phyloP scores from a whole-genome alignment of 1,140 invertebrate species.

The Pseudomyrmex flavicornis region DNA sequence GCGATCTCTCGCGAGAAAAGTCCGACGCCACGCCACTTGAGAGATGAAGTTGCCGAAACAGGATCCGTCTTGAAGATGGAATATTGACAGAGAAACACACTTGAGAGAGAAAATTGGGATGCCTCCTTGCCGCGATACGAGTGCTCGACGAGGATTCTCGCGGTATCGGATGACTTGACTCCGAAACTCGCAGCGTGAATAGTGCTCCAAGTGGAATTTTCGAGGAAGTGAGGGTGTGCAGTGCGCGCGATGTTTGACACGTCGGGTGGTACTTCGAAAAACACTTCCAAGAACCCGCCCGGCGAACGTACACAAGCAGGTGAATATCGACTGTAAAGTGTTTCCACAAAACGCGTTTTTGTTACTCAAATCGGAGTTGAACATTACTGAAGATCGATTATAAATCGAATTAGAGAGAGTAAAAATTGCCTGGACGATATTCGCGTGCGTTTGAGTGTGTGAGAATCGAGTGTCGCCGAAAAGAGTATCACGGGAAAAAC shows the following conservation, averaged over 20 bases:
- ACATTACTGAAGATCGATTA: too few species aligned
- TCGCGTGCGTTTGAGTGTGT: too few species aligned
- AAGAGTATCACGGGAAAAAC: too few species aligned
- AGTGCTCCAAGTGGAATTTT: constrained; percentile 41
- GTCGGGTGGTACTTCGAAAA: not conserved
- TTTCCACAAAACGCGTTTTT: constrained; percentile 4
- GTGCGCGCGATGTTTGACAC: not conserved
- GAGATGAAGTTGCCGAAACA: not conserved
- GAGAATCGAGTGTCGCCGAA: too few species aligned
- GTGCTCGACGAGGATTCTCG: constrained; percentile 8
- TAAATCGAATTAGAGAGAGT: too few species aligned
- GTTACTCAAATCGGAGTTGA: not conserved
- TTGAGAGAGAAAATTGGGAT: not conserved
- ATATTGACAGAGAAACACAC: not conserved
- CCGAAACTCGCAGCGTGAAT: constrained; percentile 5
- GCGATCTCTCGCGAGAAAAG: not conserved
- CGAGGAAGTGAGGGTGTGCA: constrained; percentile 38
- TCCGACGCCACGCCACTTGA: not conserved
- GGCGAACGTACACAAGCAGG: not conserved
- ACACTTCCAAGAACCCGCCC: not conserved
- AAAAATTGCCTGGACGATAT: too few species aligned
- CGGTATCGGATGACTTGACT: constrained; percentile 18
- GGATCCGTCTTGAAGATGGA: not conserved
- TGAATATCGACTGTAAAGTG: constrained; percentile 1
- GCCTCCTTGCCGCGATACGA: constrained; percentile 18